Percentiles rank a stretch among this genome's conserved stretches.
Evolutionary conservation across 2,113 vertebrate species (phyloP).

Genomic region (Gadus chalcogrammus): DNA sequence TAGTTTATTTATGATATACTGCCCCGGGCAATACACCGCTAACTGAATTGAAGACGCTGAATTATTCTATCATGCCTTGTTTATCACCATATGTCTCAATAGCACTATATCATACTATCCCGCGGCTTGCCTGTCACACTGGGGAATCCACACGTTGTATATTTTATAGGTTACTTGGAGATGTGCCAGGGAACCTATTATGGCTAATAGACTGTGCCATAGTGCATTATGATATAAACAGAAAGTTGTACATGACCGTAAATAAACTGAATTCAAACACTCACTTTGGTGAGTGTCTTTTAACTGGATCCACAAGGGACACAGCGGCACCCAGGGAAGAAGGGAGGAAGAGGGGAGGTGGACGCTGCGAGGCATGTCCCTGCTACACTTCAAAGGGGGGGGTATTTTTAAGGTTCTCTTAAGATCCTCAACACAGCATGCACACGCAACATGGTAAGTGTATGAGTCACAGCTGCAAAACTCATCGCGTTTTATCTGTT

Average conservation of each 20-base stretch:
- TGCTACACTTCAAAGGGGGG: conserved; percentile 57
- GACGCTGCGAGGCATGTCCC: conserved; percentile 45
- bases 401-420: conserved; percentile 55
- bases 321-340: conserved; percentile 23
- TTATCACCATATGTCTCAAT: conserved; percentile 28
- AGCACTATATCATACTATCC: conserved; percentile 11
- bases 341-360: conserved; percentile 10
- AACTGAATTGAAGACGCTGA: conserved; percentile 41
- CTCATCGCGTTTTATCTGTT: neutral
- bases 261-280: conserved; percentile 53
- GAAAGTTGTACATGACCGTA: conserved; percentile 61
- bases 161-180: conserved; percentile 53
- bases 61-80: conserved; percentile 36
- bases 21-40: neutral
- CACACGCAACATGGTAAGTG: conserved; percentile 42
- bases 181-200: conserved; percentile 46
- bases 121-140: conserved; percentile 12
- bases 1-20: conserved; percentile 23
- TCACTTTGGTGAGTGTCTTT: conserved; percentile 21
- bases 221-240: conserved; percentile 56
- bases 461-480: conserved; percentile 30
- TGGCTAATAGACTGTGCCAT: conserved; percentile 44
- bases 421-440: conserved; percentile 53
- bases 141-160: conserved; percentile 51
- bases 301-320: conserved; percentile 55